Evolutionary conservation across 2,888 invertebrate genomes (phyloP).

Genomic region (Vanessa cardui): DNA sequence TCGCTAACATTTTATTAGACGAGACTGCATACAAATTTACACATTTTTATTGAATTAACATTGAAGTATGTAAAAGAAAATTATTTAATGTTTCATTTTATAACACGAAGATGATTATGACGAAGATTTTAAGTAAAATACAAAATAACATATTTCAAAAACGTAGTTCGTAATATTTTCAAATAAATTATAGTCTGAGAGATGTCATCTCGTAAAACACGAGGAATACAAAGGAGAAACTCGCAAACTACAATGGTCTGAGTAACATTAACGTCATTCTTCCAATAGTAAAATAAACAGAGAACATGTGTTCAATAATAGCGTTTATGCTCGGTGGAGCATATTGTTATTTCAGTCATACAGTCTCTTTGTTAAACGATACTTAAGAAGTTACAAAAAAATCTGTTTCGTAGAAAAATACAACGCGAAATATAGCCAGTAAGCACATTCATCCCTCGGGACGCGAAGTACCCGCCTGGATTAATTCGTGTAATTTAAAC

Average conservation of each 20-base stretch:
- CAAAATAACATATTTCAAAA: conserved; percentile 16
- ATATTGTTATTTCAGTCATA: conserved; percentile 19
- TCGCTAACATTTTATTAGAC: conserved; percentile 62
- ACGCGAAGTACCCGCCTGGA: conserved; percentile 60
- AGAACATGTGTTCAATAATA: conserved; percentile 40
- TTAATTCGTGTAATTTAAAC: conserved; percentile 77
- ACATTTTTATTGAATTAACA: conserved; percentile 26
- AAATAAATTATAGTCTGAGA: conserved; percentile 39
- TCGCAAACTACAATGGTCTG: conserved; percentile 40
- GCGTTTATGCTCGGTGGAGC: conserved; percentile 23
- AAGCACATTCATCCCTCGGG: conserved; percentile 59
- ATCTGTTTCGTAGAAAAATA: conserved; percentile 20
- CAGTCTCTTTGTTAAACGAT: conserved; percentile 20
- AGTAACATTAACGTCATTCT: conserved; percentile 41
- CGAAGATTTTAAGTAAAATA: conserved; percentile 21
- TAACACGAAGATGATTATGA: conserved; percentile 26
- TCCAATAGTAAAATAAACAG: conserved; percentile 44
- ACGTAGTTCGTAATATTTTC: conserved; percentile 24
- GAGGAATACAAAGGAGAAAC: conserved; percentile 34
- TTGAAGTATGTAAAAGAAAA: conserved; percentile 17
- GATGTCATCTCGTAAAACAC: conserved; percentile 34
- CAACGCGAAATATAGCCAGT: conserved; percentile 29
- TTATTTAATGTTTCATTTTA: conserved; percentile 5
- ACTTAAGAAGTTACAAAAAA: conserved; percentile 17
- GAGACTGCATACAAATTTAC: conserved; percentile 36